These are phyloP conservation scores for Panulirus ornatus DNA, from an alignment of 1,140 invertebrate species.

Conservation along the genomic window DNA sequence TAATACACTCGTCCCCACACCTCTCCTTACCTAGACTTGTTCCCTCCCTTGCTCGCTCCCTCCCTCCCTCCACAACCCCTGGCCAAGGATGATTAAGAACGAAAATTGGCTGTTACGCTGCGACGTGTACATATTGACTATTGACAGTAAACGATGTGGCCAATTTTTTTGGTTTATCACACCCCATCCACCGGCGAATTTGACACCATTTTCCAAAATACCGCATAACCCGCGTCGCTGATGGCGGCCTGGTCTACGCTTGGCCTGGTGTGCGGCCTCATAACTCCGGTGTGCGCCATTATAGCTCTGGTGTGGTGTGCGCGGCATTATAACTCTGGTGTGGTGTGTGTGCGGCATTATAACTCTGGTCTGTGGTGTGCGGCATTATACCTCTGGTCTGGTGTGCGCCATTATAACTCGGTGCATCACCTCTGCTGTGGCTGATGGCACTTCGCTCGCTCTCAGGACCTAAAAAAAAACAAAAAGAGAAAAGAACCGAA, in stretches of 20 bases:
- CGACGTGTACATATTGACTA: conserved; percentile 61
- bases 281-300: not conserved
- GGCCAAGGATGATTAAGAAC: conserved; percentile 62
- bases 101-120: conserved; percentile 61
- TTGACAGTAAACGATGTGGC: conserved; percentile 68
- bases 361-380: not conserved
- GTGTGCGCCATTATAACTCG: not conserved
- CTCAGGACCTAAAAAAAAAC: too few relatives aligned
- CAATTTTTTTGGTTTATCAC: conserved; percentile 63
- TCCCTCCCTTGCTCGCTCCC: not conserved
- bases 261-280: too few relatives aligned
- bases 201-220: conserved; percentile 63
- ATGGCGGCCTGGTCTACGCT: too few relatives aligned
- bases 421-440: not conserved
- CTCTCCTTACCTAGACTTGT: not conserved
- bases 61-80: not conserved
- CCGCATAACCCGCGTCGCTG: too few relatives aligned
- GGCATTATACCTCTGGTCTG: not conserved
- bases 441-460: too few relatives aligned
- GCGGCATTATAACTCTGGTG: too few relatives aligned
- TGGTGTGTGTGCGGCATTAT: too few relatives aligned
- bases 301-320: too few relatives aligned
- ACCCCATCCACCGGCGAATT: conserved; percentile 64
- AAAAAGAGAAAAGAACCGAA: too few relatives aligned
- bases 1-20: too few relatives aligned